Evolutionary conservation across 2,888 invertebrate species (phyloP).

Genomic region (Fragum sueziense): DNA sequence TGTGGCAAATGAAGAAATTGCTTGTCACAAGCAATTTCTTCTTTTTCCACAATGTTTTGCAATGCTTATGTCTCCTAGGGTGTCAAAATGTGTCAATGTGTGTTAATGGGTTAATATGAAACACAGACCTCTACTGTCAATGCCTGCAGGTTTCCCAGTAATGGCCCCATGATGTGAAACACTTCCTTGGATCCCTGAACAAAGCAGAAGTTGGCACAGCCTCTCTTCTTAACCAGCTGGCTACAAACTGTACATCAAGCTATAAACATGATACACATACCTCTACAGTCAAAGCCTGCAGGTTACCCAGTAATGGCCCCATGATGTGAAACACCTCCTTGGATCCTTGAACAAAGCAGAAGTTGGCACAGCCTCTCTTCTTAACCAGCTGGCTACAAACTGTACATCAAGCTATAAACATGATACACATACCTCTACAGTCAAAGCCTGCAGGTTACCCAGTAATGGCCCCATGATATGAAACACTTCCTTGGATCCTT

Average conservation of each 20-base stretch:
- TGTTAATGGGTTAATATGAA: too few relatives aligned
- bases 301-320: conserved; percentile 72
- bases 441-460: conserved; percentile 70
- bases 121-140: conserved; percentile 75
- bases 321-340: conserved; percentile 74
- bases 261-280: too few relatives aligned
- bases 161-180: conserved; percentile 73
- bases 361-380: conserved; percentile 65
- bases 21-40: too few relatives aligned
- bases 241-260: too few relatives aligned
- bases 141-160: conserved; percentile 70
- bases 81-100: too few relatives aligned
- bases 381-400: conserved; percentile 69
- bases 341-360: conserved; percentile 71
- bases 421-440: conserved; percentile 74
- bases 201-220: conserved; percentile 70
- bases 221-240: conserved; percentile 66
- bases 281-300: conserved; percentile 71
- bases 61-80: too few relatives aligned
- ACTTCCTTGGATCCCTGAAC: conserved; percentile 71
- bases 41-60: too few relatives aligned
- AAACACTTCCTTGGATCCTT: conserved; percentile 73
- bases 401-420: too few relatives aligned
- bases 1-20: too few relatives aligned
- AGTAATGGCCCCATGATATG: conserved; percentile 73